phyloP scores from a whole-genome alignment of 2,113 vertebrate genomes.

The Chaenogobius annularis region DNA sequence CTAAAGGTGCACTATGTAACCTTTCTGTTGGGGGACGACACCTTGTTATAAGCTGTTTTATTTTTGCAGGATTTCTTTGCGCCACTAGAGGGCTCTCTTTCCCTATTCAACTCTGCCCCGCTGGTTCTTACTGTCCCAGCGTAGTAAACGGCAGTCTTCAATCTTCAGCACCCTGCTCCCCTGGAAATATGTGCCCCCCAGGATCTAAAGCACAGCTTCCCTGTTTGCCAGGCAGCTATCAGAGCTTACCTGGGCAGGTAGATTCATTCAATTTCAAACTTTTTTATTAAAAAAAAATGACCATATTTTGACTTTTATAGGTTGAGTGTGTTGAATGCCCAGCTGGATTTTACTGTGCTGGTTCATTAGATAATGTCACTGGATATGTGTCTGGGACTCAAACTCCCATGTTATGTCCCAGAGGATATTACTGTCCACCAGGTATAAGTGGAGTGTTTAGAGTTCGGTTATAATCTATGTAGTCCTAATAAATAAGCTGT shows the following conservation, averaged over 20 bases:
- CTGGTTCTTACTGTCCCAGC: constrained; percentile 74
- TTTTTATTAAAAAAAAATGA: background rate
- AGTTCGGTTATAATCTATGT: too few relatives aligned
- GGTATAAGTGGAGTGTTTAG: constrained; percentile 54
- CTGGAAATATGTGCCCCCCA: constrained; percentile 82
- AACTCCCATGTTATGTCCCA: constrained; percentile 70
- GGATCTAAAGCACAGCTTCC: constrained; percentile 77
- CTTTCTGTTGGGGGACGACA: too few relatives aligned
- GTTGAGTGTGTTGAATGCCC: constrained; percentile 79
- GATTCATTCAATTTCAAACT: constrained; percentile 1
- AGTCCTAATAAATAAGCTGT: background rate
- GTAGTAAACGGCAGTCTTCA: constrained; percentile 51
- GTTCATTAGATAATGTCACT: constrained; percentile 48
- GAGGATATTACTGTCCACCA: constrained; percentile 79
- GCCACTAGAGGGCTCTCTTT: constrained; percentile 75
- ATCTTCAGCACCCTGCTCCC: constrained; percentile 72
- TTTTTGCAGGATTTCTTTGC: constrained; percentile 75
- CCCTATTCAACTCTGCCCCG: constrained; percentile 74
- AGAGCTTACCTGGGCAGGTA: constrained; percentile 80
- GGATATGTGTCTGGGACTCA: constrained; percentile 54
- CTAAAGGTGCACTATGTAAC: too few relatives aligned
- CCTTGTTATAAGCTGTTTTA: background rate
- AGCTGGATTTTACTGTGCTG: constrained; percentile 77
- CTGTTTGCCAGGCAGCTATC: constrained; percentile 83
- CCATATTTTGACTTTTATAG: constrained; percentile 48